phyloP scores from a whole-genome alignment of 2,797 vertebrate genomes.

The Halcyon smyrnensis region DNA sequence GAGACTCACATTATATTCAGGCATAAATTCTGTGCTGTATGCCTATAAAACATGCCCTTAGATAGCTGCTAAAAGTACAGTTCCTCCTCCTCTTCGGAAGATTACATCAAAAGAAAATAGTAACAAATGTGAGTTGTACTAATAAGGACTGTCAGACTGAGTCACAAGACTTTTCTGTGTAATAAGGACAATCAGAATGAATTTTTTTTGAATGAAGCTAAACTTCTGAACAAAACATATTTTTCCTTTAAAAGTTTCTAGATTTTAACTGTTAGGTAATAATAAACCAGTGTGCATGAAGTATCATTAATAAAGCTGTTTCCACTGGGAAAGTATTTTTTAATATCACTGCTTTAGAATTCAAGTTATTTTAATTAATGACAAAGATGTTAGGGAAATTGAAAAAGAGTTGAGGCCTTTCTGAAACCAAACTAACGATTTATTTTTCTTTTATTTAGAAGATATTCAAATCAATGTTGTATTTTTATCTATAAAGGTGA shows the following conservation, averaged over 20 bases:
- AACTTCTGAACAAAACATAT: not conserved
- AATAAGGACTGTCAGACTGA: slow-evolving; percentile 25
- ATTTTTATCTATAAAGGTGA: not conserved
- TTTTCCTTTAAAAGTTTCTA: not conserved
- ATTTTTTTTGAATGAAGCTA: not conserved
- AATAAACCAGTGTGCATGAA: not conserved
- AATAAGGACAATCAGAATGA: not conserved
- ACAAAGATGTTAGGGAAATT: not conserved
- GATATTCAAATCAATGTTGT: no score
- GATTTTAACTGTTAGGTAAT: not conserved
- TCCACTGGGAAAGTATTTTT: not conserved
- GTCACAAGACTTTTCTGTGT: not conserved
- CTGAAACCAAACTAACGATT: not conserved
- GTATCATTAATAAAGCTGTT: not conserved
- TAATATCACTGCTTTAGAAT: not conserved
- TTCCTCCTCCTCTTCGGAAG: slow-evolving; percentile 14
- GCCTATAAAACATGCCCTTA: slow-evolving; percentile 30
- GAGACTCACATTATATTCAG: slow-evolving; percentile 36
- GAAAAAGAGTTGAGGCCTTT: not conserved
- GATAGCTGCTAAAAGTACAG: slow-evolving; percentile 37
- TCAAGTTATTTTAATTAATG: not conserved
- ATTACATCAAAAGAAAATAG: slow-evolving; percentile 50
- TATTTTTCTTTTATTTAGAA: not conserved
- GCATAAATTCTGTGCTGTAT: slow-evolving; percentile 14
- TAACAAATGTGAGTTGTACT: not conserved